phyloP scores from a whole-genome alignment of 2,888 invertebrate genomes.

The Agriotes lineatus region DNA sequence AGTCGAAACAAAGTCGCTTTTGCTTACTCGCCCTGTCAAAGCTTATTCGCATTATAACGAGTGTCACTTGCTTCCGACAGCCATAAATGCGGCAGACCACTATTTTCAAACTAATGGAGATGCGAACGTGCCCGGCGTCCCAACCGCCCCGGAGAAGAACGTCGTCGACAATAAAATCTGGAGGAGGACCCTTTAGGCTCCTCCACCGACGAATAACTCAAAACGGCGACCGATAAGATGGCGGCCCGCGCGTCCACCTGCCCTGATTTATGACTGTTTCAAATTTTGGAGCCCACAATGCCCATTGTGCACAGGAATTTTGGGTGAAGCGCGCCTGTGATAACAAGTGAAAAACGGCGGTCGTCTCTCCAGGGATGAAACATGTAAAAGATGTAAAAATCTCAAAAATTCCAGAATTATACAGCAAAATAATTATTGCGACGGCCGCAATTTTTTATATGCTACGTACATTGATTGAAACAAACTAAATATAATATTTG shows the following conservation, averaged over 20 bases:
- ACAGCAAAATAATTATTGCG: too few species aligned
- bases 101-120: slow-evolving; percentile 46
- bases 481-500: too few species aligned
- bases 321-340: not conserved
- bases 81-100: slow-evolving; percentile 45
- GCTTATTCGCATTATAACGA: slow-evolving; percentile 45
- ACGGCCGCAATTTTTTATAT: too few species aligned
- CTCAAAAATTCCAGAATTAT: too few species aligned
- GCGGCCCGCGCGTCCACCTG: not conserved
- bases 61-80: slow-evolving; percentile 45
- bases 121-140: slow-evolving; percentile 38
- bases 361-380: too few species aligned
- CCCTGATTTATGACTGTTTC: not conserved
- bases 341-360: not conserved
- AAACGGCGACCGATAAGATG: slow-evolving; percentile 3
- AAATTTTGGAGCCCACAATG: not conserved
- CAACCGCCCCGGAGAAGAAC: slow-evolving; percentile 27
- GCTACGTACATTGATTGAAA: too few species aligned
- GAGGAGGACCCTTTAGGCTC: not conserved
- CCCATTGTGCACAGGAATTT: not conserved
- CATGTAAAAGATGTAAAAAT: too few species aligned
- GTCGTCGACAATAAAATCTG: slow-evolving; percentile 34
- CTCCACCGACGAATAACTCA: slow-evolving; percentile 28
- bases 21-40: slow-evolving; percentile 41
- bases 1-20: slow-evolving; percentile 34